Evolutionary conservation across 2,113 vertebrate species (phyloP), one percentile per base, ranked within the genome.

Genomic region (Pedetes capensis): DNA sequence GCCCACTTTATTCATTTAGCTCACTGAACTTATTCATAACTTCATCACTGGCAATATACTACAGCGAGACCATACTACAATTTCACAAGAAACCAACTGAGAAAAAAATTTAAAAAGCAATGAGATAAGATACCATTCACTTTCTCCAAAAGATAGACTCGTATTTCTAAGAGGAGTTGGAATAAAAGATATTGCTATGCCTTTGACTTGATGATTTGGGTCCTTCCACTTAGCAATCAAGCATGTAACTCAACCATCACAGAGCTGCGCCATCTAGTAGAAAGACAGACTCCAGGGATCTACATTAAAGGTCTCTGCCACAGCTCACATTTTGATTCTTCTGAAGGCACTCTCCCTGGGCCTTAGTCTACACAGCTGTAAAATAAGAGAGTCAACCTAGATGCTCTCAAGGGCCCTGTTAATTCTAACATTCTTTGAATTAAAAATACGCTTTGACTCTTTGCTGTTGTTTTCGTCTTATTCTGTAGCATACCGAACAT

Each of bases 11-110:
- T 94, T 93, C 86, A 82, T 92, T 94, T 90, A 72, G n/a, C 61
- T 96, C 72, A 85, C 39, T 89, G 89, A 89, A 72, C 86, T 86
- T 94, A 76, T 88, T 92, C 57, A 91, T 42, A 68, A 94, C 74
- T 22, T 83, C 44, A 59, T 79, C 63, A 76, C 12, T 69, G 57
- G 27, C 17, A 86, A 39, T 87, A 32, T 84, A 17, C 55, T 87
- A 39, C 18, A 96, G 37, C 49, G 32, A 69, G 57, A 39, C 74
- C 44, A 90, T 72, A 75, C 7, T 27, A 53, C 14, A 63, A 22
- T 83, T 80, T 71, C 42, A 79, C 9, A 17, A 83, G 71, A 91
- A 95, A 82, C 32, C 23, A 92, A 69, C 14, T 63, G 47, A 2
- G 12, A 61, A 42, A 17, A 49, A 61, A 39, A n/a, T n/a, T n/a